Base-by-base conservation (phyloP, 2,113 vertebrate species). In the crab-eating macaque (Macaca fascicularis) region DNA sequence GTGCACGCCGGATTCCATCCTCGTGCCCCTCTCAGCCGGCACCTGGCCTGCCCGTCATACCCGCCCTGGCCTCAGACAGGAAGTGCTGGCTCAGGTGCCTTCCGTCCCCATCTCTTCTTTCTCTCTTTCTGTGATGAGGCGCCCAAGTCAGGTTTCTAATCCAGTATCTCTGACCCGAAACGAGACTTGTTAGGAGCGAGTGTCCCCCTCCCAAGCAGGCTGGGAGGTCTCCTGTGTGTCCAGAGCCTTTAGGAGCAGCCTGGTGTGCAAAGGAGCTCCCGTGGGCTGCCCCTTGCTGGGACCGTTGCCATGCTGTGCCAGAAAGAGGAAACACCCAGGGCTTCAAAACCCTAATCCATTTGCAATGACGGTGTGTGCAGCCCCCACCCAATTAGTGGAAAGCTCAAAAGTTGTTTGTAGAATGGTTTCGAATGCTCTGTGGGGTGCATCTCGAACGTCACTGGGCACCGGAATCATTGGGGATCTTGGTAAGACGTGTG, bases 61-160 rank as follows among this genome's bases (percentile, higher is more conserved):
- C 14, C 69, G 75, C 16, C 32, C 25, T 20, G 45, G 81, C 64
- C 50, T 84, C 94, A 40, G 4, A 35, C 16, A 48, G 81, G 30
- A 48, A 80, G 52, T 45, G 6, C 40, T 40, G 40, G 55, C 3
- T 2, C 0, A 0, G 0, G 11, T 7, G 40, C 13, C 32, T 64
- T 50, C 14, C 22, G 32, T 81, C 64, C 2, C 3, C 43, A 17
- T 74, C 6, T 25, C 19, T 30, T 55, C 35, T 79, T 55, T 78
- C 16, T 23, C 55, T 55, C 6, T 30, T 11, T 52, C 38, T 43
- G 67, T 35, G 32, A 70, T 0, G 72, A n/a, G 35, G 30, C 14
- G 38, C 61, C 59, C 81, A 64, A 59, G 40, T 16, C 50, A 23
- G 14, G 17, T 87, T 92, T 90, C 52, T 79, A 43, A 50, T 19